Percentiles rank a stretch among this genome's conserved stretches.
Evolutionary conservation across 2,888 invertebrate species (phyloP).

Genomic region (Hypena proboscidalis): DNA sequence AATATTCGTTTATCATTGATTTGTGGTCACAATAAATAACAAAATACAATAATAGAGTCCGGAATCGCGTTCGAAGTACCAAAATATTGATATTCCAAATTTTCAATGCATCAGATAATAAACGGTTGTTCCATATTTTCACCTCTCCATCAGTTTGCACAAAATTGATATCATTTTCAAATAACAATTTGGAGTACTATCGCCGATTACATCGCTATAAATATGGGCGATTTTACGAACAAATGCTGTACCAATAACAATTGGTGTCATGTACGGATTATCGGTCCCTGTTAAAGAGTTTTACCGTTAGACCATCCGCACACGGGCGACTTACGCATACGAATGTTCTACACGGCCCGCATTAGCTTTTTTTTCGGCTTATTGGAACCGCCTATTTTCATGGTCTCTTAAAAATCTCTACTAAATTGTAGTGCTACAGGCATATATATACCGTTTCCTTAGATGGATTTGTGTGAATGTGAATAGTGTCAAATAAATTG

Average conservation of each 20-base stretch:
- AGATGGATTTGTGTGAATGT: too few species aligned
- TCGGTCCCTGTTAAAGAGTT: slow-evolving; percentile 16
- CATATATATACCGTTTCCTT: too few species aligned
- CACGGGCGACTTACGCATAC: too few species aligned
- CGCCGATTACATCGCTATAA: slow-evolving; percentile 4
- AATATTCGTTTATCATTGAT: too few species aligned
- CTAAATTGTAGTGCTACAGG: too few species aligned
- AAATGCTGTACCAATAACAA: slow-evolving; percentile 9
- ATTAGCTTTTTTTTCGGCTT: too few species aligned
- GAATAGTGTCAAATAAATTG: too few species aligned
- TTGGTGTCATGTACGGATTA: slow-evolving; percentile 13
- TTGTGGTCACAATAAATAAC: too few species aligned
- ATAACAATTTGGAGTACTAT: slow-evolving; percentile 3
- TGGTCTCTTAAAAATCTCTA: too few species aligned
- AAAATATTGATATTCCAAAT: neutral
- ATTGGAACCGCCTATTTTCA: too few species aligned
- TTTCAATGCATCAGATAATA: neutral
- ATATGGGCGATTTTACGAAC: slow-evolving; percentile 2
- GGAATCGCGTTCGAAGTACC: neutral
- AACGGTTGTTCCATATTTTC: neutral
- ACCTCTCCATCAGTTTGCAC: neutral
- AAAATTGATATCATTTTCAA: slow-evolving; percentile 4
- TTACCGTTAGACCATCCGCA: too few species aligned
- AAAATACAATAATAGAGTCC: neutral
- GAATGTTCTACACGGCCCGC: too few species aligned